Conservation (phyloP, 1,140 invertebrate species). For the Carcinoscorpius rotundicauda region DNA sequence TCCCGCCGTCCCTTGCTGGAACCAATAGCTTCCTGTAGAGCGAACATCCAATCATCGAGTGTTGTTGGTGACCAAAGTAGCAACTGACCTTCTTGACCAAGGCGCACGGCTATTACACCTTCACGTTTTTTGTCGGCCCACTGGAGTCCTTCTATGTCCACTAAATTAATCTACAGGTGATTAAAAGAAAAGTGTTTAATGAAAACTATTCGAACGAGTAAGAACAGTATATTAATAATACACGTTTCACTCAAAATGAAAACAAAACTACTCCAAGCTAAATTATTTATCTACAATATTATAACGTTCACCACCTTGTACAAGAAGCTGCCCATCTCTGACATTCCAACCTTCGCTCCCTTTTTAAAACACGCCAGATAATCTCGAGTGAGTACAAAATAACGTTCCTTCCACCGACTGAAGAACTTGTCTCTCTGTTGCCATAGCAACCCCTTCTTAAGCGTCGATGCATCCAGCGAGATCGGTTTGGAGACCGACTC, state of each 20-base stretch:
- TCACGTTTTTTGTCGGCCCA: conserved; percentile 48
- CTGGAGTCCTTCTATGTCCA: conserved; percentile 49
- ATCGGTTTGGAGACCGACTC: too few relatives aligned
- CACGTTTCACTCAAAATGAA: too few relatives aligned
- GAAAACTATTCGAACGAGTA: too few relatives aligned
- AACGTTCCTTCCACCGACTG: conserved; percentile 54
- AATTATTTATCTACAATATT: too few relatives aligned
- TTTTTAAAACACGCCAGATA: conserved; percentile 55
- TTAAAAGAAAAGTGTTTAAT: too few relatives aligned
- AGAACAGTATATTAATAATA: too few relatives aligned
- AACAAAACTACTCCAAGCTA: too few relatives aligned
- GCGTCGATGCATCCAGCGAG: conserved; percentile 28
- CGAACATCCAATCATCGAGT: conserved; percentile 24
- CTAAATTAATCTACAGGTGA: conserved; percentile 42
- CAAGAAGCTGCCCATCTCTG: conserved; percentile 56
- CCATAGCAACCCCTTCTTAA: conserved; percentile 50
- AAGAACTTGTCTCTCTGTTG: conserved; percentile 52
- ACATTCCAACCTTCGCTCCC: conserved; percentile 45
- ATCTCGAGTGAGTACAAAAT: conserved; percentile 52
- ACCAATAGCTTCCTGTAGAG: conserved; percentile 22
- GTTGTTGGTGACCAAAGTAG: conserved; percentile 37
- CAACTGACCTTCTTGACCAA: conserved; percentile 39
- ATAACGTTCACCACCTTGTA: conserved; percentile 42
- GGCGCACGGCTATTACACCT: conserved; percentile 32
- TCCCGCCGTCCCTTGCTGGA: conserved; percentile 23